Percentiles rank a stretch among this genome's conserved stretches.
Conservation (phyloP, 1,140 invertebrate species). For the Ectropis grisescens region DNA sequence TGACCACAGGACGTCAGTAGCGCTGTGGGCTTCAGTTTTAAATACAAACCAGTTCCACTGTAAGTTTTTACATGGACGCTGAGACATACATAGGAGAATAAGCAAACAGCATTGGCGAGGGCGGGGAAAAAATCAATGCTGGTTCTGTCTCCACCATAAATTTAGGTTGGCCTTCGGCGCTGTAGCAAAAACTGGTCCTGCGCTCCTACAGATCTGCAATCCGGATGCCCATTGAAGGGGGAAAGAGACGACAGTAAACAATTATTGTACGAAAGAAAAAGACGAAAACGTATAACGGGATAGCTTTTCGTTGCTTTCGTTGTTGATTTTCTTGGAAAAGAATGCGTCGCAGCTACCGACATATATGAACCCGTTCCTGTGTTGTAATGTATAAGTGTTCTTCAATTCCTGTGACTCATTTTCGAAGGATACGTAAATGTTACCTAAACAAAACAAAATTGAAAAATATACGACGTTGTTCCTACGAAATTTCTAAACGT, state of each 20-base stretch:
- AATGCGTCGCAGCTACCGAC: slow-evolving; percentile 26
- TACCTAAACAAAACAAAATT: too few species aligned
- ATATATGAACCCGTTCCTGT: slow-evolving; percentile 17
- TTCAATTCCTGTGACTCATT: too few species aligned
- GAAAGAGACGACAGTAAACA: slow-evolving; percentile 26
- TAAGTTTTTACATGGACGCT: too few species aligned
- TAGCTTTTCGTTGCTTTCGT: slow-evolving; percentile 37
- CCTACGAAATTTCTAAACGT: too few species aligned
- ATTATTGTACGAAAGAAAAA: slow-evolving; percentile 16
- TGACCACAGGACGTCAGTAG: too few species aligned
- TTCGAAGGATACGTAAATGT: too few species aligned
- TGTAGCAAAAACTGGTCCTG: slow-evolving; percentile 51
- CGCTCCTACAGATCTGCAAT: slow-evolving; percentile 34
- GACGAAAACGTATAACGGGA: slow-evolving; percentile 46
- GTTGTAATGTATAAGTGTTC: slow-evolving; percentile 3
- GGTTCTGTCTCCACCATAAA: slow-evolving; percentile 24
- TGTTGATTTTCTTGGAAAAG: slow-evolving; percentile 38
- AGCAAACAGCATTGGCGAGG: too few species aligned
- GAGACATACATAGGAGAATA: too few species aligned
- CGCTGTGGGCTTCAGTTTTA: too few species aligned
- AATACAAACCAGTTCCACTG: too few species aligned
- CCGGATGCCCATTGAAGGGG: slow-evolving; percentile 55
- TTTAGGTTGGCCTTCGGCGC: slow-evolving; percentile 29
- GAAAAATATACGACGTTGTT: too few species aligned
- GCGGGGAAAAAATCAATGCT: too few species aligned